Conservation (phyloP, 2,888 invertebrate species). For the Cotesia congregata region DNA sequence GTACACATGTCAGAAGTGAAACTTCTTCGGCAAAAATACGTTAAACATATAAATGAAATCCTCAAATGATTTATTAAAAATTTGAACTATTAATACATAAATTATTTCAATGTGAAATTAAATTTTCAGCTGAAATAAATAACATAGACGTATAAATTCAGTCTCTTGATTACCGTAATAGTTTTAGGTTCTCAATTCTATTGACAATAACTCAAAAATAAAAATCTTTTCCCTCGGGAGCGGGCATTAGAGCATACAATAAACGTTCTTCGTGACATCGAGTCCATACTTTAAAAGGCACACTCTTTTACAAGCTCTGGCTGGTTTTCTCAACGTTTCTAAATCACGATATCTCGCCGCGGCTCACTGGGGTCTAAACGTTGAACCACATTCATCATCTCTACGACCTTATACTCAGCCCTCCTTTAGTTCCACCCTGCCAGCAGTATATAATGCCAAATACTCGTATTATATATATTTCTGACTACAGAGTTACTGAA, state of each 20-base stretch:
- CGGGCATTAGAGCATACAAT: constrained; percentile 2
- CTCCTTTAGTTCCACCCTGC: constrained; percentile 26
- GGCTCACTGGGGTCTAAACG: constrained; percentile 47
- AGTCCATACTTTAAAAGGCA: constrained; percentile 31
- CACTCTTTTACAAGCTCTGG: constrained; percentile 34
- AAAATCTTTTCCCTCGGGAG: neutral
- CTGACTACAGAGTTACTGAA: neutral
- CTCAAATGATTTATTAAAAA: too few relatives aligned
- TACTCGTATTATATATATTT: neutral
- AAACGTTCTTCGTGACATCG: constrained; percentile 25
- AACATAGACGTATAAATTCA: neutral
- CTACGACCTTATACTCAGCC: constrained; percentile 24
- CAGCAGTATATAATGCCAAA: too few relatives aligned
- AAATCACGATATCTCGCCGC: constrained; percentile 51
- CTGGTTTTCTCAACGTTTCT: constrained; percentile 38
- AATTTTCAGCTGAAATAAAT: neutral
- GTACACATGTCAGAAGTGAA: too few relatives aligned
- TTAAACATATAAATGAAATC: too few relatives aligned
- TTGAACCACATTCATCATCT: constrained; percentile 51
- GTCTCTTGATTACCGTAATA: neutral
- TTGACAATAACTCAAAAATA: neutral
- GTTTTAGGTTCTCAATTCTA: neutral
- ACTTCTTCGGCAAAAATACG: too few relatives aligned
- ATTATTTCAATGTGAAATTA: too few relatives aligned
- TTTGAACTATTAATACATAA: too few relatives aligned